Base-by-base conservation (phyloP, 2,113 vertebrate genomes). In the Ageneiosus marmoratus region DNA sequence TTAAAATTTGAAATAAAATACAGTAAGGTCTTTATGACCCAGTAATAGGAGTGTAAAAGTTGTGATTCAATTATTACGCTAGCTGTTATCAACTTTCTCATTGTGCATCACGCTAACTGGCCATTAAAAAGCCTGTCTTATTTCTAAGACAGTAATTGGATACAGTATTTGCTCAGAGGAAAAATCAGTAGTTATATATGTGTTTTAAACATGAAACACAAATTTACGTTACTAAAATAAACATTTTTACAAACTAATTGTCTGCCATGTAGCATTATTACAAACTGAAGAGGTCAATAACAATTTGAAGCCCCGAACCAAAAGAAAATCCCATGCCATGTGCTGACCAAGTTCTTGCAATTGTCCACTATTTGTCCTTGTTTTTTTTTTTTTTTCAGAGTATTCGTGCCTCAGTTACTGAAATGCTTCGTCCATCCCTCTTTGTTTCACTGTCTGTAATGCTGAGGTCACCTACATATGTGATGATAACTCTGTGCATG, bases 381-480 rank as follows among this genome's bases (percentile, higher is more conserved):
- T 7, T 69, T 69, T 1, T 48, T 72, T 72, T 7, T 69, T 69
- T 1, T 48, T 72, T 72, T 50, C 22, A 48, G 24, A 1, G 13
- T 72, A 48, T 12, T 48, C 5, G 44, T 48, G 44, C 13, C 44
- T 73, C 69, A 27, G 44, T 46, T 48, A 48, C 44, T 27, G 69
- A 73, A 73, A 73, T 27, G 24, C 44, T 48, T 24, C 24, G 1
- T 73, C 48, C 69, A 48, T 24, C 7, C 15, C 4, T 72, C 69
- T 72, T 34, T 41, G 34, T 34, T 69, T 18, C 34, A 46, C 34
- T 22, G 16, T 69, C 10, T 12, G 37, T 69, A 69, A 24, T 2
- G 27, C 41, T 48, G n/a, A 48, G 69, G 69, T 74, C 67, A 70
- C 67, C 46, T 74, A n/a, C n/a, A n/a, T n/a, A 5, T 74, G 70